Base-by-base conservation (phyloP, 1,140 invertebrate genomes). In the Aphaenogaster rudis region DNA sequence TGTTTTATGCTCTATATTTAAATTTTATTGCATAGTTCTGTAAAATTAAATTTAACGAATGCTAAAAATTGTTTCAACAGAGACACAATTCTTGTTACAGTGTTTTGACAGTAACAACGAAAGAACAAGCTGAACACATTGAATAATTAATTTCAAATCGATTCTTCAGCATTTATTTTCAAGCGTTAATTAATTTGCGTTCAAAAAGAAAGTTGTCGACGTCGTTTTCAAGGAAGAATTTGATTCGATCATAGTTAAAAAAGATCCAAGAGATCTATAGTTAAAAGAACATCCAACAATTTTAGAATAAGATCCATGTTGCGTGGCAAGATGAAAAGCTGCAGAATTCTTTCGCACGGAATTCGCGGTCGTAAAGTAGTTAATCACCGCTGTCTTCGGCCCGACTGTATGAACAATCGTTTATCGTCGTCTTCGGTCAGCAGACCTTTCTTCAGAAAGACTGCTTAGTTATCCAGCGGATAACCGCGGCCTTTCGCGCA, bases 11-110 rank as follows among this genome's bases (percentile, higher is more conserved):
- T 4, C 39, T 36, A 1, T 52, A 39, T 42, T 21, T 57, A 28
- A 76, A 76, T 76, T n/a, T 59, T 21, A 76, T 39, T 59, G 6
- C 28, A 28, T 28, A 17, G 0, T 59, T 21, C 2, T 15, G 17
- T 42, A 59, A 59, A 77, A 59, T 77, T 45, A 77, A 77, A 77
- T 59, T 36, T 39, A 5, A 54, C 45, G 1, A 52, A 52, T 36
- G 15, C 9, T 28, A 50, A 57, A 52, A 11, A 39, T n/a, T 28
- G 11, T 52, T 57, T 42, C 17, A 8, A 48, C 7, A 48, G 42
- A 21, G 5, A 50, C 13, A n/a, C 21, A 5, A 69, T 28, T 28
- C 28, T 28, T 0, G 28, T 71, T 3, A 15, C 13, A 48, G 3
- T 71, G 13, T 63, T 21, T 17, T 21, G 7, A 48, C 33, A 71